Conservation (phyloP, 2,888 invertebrate species). For the Drosophila fungiperda region DNA sequence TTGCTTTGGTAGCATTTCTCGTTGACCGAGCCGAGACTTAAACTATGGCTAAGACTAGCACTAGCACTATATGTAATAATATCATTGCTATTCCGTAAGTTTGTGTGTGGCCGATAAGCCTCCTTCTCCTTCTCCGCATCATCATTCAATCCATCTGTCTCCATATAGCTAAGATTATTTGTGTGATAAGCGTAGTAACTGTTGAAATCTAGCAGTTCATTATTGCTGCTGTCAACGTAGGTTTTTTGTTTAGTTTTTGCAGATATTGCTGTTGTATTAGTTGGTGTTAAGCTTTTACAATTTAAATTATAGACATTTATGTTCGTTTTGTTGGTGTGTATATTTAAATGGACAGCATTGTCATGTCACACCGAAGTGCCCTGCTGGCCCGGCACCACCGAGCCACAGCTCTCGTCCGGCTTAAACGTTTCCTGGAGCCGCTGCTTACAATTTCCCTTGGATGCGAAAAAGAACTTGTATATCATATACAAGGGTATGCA, state of each 20-base stretch:
- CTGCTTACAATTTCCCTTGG: slow-evolving; percentile 87
- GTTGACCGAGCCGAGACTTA: slow-evolving; percentile 70
- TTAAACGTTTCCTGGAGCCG: slow-evolving; percentile 80
- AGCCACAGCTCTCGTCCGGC: slow-evolving; percentile 79
- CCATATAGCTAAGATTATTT: slow-evolving; percentile 76
- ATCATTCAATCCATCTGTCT: slow-evolving; percentile 25
- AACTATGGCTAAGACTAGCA: slow-evolving; percentile 70
- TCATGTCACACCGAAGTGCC: slow-evolving; percentile 85
- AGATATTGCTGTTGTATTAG: slow-evolving; percentile 46
- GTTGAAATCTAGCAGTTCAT: slow-evolving; percentile 65
- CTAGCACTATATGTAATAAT: slow-evolving; percentile 53
- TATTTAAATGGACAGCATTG: slow-evolving; percentile 69
- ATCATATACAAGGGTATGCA: slow-evolving; percentile 94
- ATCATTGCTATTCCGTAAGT: slow-evolving; percentile 56
- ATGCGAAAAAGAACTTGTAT: slow-evolving; percentile 89
- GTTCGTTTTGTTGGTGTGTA: slow-evolving; percentile 63
- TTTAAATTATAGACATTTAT: slow-evolving; percentile 64
- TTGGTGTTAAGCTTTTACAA: slow-evolving; percentile 71
- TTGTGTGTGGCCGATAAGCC: slow-evolving; percentile 20
- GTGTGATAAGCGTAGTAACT: slow-evolving; percentile 75
- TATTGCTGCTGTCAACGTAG: slow-evolving; percentile 43
- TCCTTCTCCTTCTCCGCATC: slow-evolving; percentile 4
- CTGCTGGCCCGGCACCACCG: slow-evolving; percentile 84
- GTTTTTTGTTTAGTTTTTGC: slow-evolving; percentile 39
- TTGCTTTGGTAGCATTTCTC: slow-evolving; percentile 57